These are phyloP conservation scores for Peromyscus leucopus DNA, from an alignment of 2,113 vertebrate genomes.

Conservation along the genomic window DNA sequence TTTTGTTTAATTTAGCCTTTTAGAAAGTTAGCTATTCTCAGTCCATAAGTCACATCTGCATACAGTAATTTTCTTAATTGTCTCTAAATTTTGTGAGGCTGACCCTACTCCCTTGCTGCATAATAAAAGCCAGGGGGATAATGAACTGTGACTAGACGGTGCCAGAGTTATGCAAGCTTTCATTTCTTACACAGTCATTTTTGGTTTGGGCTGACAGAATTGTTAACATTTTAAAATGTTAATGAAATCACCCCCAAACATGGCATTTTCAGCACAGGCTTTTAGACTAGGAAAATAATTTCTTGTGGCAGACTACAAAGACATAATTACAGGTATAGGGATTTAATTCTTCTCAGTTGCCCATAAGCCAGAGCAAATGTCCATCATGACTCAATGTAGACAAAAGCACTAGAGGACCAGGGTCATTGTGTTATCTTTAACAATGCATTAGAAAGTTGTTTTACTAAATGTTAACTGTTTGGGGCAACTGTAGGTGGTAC, in stretches of 20 bases:
- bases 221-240: conserved; percentile 79
- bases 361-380: conserved; percentile 22
- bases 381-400: conserved; percentile 32
- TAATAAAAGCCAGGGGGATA: conserved; percentile 55
- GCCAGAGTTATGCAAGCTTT: conserved; percentile 71
- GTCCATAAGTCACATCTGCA: conserved; percentile 71
- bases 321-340: conserved; percentile 30
- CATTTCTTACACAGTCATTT: conserved; percentile 77
- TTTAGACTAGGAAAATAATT: conserved; percentile 64
- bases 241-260: conserved; percentile 75
- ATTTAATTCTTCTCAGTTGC: background rate
- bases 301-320: conserved; percentile 55
- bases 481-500: background rate
- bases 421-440: conserved; percentile 18
- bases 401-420: background rate
- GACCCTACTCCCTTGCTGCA: conserved; percentile 58
- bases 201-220: conserved; percentile 72
- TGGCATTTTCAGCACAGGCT: conserved; percentile 63
- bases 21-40: conserved; percentile 64
- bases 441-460: conserved; percentile 51
- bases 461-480: conserved; percentile 50
- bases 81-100: conserved; percentile 63
- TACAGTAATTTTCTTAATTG: conserved; percentile 78
- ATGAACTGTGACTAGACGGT: conserved; percentile 68
- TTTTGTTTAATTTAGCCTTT: conserved; percentile 53